Conservation (phyloP, 64 coral and sea anemone genomes). For the Porites australiensis region DNA sequence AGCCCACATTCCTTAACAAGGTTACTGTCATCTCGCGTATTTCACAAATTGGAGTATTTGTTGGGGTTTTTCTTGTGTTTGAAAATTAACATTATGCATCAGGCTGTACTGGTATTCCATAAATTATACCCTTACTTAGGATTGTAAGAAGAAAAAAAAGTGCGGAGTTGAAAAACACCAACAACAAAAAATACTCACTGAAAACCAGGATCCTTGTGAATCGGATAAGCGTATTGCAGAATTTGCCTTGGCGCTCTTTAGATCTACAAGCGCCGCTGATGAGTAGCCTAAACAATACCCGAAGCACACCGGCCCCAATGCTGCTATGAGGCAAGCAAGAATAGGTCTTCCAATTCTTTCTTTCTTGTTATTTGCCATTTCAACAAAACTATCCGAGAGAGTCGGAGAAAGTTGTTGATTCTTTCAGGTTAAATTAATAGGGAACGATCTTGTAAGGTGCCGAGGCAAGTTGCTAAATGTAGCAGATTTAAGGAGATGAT, state of each 20-base stretch:
- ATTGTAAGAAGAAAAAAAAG: too few relatives aligned
- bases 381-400: neutral
- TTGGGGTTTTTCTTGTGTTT: too few relatives aligned
- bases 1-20: too few relatives aligned
- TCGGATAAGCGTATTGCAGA: neutral
- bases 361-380: neutral
- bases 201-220: constrained; percentile 48
- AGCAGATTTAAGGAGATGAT: too few relatives aligned
- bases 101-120: neutral
- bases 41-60: too few relatives aligned
- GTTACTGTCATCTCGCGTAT: too few relatives aligned
- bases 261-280: constrained; percentile 50
- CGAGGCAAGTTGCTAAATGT: neutral
- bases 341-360: constrained; percentile 1
- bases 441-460: neutral
- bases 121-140: neutral
- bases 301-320: constrained; percentile 54
- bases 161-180: too few relatives aligned
- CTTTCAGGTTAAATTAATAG: neutral
- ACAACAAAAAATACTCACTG: constrained; percentile 22
- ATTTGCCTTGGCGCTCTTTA: neutral
- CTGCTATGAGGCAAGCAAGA: constrained; percentile 27
- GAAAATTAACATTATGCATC: too few relatives aligned
- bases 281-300: constrained; percentile 59
- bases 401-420: too few relatives aligned